Evolutionary conservation across 2,113 vertebrate species (phyloP), one percentile per base, ranked within the genome.

Genomic region (Promerops cafer): DNA sequence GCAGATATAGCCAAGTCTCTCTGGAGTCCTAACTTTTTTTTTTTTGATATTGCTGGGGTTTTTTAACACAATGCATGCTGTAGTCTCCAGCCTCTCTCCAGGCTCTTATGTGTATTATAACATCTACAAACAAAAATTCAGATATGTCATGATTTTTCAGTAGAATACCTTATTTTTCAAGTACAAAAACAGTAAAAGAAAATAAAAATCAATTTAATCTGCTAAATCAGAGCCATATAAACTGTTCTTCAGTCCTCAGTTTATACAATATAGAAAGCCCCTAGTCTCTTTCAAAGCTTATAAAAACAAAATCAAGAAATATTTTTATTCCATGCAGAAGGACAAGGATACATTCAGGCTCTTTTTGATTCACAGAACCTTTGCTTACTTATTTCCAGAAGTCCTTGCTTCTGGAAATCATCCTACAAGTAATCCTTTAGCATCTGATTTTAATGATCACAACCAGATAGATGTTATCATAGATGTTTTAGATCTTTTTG

Each of bases 21-120:
- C 7, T 44, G 28, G 63, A 74, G 15, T 57, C 35, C 3, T 28
- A 17, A 4, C 2, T 3, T 14, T 35, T 53, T 70, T 42, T 60
- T 85, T 37, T 87, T 66, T 28, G 3, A 49, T 9, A 37, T 35
- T 50, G 2, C 3, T 53, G 9, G 1, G 0, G 1, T 9, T 74
- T 47, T n/a, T 50, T 6, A 37, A n/a, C 18, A 31, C 47, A 68
- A 14, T 19, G 6, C 28, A 28, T 27, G 8, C 31, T 53, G 7
- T 31, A 50, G 6, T 30, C 18, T 85, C 27, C 71, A 35, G 11
- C 35, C 5, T 79, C 9, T 79, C 16, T 76, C 66, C n/a, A 44
- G 6, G 11, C 56, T 90, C 31, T 56, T 64, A 40, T 3, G 28
- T 1, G 0, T 44, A 76, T n/a, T 44, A 14, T 40, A 72, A 65